Conservation (phyloP, 1,140 invertebrate genomes). For the Stegodyphus mimosarum region DNA sequence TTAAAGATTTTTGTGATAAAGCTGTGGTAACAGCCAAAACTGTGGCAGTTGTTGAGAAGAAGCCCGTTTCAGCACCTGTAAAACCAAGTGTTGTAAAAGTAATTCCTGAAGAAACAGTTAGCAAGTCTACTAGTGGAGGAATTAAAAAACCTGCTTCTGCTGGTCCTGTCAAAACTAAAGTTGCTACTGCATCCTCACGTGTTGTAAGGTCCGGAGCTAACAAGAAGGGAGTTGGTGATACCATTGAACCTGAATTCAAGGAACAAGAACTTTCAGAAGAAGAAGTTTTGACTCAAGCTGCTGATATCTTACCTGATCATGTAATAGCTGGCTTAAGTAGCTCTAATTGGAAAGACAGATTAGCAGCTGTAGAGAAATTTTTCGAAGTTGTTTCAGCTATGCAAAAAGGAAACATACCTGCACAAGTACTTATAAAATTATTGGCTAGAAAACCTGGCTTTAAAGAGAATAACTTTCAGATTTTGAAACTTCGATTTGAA, state of each 20-base stretch:
- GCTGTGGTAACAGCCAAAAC: constrained; percentile 78
- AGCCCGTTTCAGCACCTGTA: constrained; percentile 69
- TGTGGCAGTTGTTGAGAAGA: constrained; percentile 43
- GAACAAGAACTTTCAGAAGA: constrained; percentile 69
- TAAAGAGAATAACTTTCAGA: constrained; percentile 94
- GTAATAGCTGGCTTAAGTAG: constrained; percentile 78
- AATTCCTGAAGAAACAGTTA: constrained; percentile 67
- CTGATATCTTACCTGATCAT: constrained; percentile 74
- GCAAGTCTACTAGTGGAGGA: constrained; percentile 24
- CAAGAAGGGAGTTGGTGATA: constrained; percentile 23
- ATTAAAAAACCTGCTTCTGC: constrained; percentile 68
- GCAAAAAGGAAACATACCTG: constrained; percentile 75
- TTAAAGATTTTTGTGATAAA: constrained; percentile 94
- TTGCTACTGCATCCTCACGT: constrained; percentile 62
- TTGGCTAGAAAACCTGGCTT: constrained; percentile 89
- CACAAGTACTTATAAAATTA: constrained; percentile 80
- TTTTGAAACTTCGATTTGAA: constrained; percentile 85
- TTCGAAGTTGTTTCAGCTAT: constrained; percentile 74
- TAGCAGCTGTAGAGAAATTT: constrained; percentile 82
- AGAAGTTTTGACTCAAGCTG: constrained; percentile 78
- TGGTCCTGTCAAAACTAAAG: constrained; percentile 71
- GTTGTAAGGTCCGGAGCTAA: constrained; percentile 55
- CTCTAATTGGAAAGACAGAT: constrained; percentile 86
- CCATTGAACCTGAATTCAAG: constrained; percentile 37
- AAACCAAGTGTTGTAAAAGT: constrained; percentile 65